Conservation (phyloP, 37 sponge, comb jelly and placozoan species). For the Theonella swinhoei region DNA sequence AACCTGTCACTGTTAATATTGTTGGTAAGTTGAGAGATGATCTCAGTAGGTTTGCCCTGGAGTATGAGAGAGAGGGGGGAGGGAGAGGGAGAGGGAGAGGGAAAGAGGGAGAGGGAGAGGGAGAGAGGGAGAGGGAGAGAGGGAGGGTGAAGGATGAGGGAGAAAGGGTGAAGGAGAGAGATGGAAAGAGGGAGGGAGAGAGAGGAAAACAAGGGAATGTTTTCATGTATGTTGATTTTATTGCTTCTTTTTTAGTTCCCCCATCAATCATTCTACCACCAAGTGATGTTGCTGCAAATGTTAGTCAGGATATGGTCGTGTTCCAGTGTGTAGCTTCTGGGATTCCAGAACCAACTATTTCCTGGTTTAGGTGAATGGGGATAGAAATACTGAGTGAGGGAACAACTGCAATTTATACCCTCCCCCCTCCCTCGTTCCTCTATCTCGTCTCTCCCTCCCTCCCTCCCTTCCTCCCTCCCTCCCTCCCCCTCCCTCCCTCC, state of each 20-base stretch:
- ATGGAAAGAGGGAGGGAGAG: too few species aligned
- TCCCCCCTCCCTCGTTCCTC: neutral
- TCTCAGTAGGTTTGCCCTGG: neutral
- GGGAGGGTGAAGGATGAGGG: too few species aligned
- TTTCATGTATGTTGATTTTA: neutral
- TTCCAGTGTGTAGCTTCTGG: slow-evolving; percentile 64
- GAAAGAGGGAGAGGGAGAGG: too few species aligned
- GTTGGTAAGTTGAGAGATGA: slow-evolving; percentile 37
- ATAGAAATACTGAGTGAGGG: neutral
- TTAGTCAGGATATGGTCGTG: neutral
- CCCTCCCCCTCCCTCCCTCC: neutral
- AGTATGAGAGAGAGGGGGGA: neutral
- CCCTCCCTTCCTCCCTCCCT: too few species aligned
- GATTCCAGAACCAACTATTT: slow-evolving; percentile 46
- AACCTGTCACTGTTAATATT: slow-evolving; percentile 18
- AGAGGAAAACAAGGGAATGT: too few species aligned
- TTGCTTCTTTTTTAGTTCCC: slow-evolving; percentile 34
- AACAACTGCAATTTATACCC: neutral
- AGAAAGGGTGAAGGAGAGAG: too few species aligned
- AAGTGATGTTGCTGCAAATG: slow-evolving; percentile 1
- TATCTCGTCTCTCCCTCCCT: neutral
- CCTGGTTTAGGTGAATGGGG: slow-evolving; percentile 41
- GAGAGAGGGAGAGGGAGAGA: too few species aligned
- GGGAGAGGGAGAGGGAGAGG: too few species aligned
- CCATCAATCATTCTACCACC: slow-evolving; percentile 48